A percentile compares a stretch with the other conserved stretches of the same genome.
Conservation (phyloP, 2,113 vertebrate species). For the Lophius piscatorius region DNA sequence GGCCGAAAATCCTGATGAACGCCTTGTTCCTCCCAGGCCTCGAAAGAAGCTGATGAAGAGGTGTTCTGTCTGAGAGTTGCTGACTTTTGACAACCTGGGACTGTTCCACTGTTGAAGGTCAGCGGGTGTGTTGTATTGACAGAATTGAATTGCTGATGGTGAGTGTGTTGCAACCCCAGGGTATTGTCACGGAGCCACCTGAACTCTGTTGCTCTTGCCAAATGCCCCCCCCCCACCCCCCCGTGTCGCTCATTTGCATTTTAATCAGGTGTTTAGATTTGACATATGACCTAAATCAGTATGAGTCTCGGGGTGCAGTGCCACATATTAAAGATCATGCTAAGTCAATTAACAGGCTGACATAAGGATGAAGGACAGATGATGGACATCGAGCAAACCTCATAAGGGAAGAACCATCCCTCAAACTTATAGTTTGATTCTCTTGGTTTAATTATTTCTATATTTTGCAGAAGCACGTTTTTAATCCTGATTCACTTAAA, state of each 20-base stretch:
- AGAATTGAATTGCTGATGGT: constrained; percentile 68
- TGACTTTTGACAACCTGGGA: constrained; percentile 71
- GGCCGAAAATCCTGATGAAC: constrained; percentile 69
- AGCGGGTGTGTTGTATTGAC: constrained; percentile 42
- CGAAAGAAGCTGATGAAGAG: constrained; percentile 62
- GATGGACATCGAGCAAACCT: not conserved
- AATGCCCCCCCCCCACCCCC: not conserved
- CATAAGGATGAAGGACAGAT: not conserved
- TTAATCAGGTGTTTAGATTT: constrained; percentile 41
- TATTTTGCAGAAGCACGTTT: no score
- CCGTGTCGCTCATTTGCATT: constrained; percentile 38
- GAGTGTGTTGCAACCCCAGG: constrained; percentile 25
- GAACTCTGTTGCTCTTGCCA: constrained; percentile 12
- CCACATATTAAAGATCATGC: constrained; percentile 14
- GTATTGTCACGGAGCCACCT: constrained; percentile 35
- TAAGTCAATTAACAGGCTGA: constrained; percentile 1
- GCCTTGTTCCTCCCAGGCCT: constrained; percentile 41
- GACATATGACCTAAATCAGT: constrained; percentile 41
- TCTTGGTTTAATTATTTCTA: no score
- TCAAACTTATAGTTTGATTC: no score
- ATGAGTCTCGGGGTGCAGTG: not conserved
- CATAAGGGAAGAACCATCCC: not conserved
- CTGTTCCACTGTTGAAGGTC: constrained; percentile 59
- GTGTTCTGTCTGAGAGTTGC: constrained; percentile 46
- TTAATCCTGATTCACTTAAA: no score